phyloP scores from a whole-genome alignment of 2,888 invertebrate genomes.

The Amorpha juglandis region DNA sequence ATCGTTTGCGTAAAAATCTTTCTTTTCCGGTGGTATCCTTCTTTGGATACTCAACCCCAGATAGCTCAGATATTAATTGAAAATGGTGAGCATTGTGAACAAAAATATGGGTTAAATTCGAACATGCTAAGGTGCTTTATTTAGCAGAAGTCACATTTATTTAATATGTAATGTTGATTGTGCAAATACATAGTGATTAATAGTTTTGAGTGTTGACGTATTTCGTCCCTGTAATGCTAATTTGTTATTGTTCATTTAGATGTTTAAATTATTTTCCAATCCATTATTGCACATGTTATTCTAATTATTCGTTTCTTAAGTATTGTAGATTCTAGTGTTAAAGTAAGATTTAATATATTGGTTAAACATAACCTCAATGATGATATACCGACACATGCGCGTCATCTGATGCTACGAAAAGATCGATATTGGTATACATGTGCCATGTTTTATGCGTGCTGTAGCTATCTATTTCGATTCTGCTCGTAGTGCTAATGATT shows the following conservation, averaged over 20 bases:
- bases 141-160: too few species aligned
- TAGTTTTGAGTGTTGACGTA: conserved; percentile 24
- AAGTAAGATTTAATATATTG: not conserved
- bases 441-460: conserved; percentile 77
- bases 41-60: conserved; percentile 41
- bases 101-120: conserved; percentile 38
- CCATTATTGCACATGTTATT: not conserved
- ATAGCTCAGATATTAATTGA: conserved; percentile 25
- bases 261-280: not conserved
- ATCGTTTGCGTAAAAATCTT: not conserved
- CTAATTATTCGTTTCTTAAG: not conserved
- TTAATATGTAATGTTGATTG: conserved; percentile 39
- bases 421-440: conserved; percentile 51
- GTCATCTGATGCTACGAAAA: conserved; percentile 80
- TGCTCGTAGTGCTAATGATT: conserved; percentile 68
- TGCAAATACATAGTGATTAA: conserved; percentile 43
- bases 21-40: conserved; percentile 59
- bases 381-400: conserved; percentile 84
- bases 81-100: conserved; percentile 58
- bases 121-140: not conserved
- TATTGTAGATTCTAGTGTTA: too few species aligned
- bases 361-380: conserved; percentile 59
- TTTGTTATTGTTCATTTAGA: not conserved
- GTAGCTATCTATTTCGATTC: conserved; percentile 54
- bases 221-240: not conserved